A percentile compares a stretch with the other conserved stretches of the same genome.
Evolutionary conservation across 2,888 invertebrate genomes (phyloP).

Genomic region (Acrobasis suavella): DNA sequence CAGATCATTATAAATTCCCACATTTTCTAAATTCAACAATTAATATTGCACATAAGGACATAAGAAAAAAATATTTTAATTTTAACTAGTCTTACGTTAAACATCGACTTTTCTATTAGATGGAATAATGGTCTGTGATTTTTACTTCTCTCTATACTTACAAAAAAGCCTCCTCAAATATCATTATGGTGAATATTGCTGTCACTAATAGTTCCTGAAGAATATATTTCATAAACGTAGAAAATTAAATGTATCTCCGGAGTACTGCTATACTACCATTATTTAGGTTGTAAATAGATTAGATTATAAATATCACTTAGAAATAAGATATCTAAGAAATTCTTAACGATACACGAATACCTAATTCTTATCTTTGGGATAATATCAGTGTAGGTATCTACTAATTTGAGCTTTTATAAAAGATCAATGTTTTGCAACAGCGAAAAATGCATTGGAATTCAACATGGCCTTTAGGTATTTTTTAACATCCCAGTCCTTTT

Average conservation of each 20-base stretch:
- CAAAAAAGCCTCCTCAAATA: not conserved
- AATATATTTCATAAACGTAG: not conserved
- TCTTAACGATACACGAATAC: constrained; percentile 39
- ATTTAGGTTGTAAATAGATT: constrained; percentile 1
- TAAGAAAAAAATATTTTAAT: not conserved
- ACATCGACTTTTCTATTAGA: too few species aligned
- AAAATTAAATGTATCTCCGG: not conserved
- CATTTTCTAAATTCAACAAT: constrained; percentile 29
- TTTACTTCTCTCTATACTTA: too few species aligned
- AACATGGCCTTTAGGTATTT: not conserved
- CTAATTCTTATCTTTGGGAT: constrained; percentile 61
- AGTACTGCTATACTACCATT: not conserved
- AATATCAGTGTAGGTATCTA: constrained; percentile 44
- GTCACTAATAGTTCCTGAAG: not conserved
- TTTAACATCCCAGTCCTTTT: too few species aligned
- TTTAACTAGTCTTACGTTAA: not conserved
- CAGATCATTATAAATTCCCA: constrained; percentile 38
- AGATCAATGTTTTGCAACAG: constrained; percentile 1
- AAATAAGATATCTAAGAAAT: constrained; percentile 24
- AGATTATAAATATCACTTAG: constrained; percentile 21
- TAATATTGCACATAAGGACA: constrained; percentile 37
- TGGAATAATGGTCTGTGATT: too few species aligned
- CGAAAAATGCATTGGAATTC: not conserved
- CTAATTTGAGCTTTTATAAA: constrained; percentile 46
- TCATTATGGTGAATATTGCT: not conserved